Percentiles rank a stretch among this genome's conserved stretches.
phyloP scores from a whole-genome alignment of 2,797 vertebrate species.

The Labroides dimidiatus region DNA sequence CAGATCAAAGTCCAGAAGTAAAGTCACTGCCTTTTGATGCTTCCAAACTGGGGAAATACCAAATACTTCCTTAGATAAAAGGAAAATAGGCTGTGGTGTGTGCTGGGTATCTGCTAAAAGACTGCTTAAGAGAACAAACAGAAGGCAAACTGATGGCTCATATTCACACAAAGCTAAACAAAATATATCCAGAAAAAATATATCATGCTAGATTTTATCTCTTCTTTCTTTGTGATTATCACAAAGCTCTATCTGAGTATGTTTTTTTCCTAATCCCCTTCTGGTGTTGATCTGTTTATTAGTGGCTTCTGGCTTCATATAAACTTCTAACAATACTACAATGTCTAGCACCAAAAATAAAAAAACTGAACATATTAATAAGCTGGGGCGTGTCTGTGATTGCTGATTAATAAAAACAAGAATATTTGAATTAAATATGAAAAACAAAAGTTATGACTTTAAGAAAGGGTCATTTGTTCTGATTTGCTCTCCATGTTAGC shows the following conservation, averaged over 20 bases:
- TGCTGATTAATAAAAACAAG: neutral
- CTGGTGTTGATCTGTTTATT: neutral
- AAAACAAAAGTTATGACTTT: neutral
- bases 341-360: neutral
- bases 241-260: neutral
- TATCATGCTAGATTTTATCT: neutral
- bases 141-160: neutral
- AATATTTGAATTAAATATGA: neutral
- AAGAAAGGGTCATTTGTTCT: neutral
- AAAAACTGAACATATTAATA: neutral
- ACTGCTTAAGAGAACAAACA: no score
- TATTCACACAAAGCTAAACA: neutral
- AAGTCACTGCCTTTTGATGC: constrained; percentile 11
- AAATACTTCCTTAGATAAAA: no score
- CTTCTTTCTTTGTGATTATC: neutral
- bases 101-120: no score
- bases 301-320: neutral
- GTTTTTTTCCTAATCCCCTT: neutral
- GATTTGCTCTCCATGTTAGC: neutral
- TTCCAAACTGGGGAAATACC: neutral
- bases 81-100: no score
- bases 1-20: constrained; percentile 25
- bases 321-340: neutral
- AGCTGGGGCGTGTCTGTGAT: neutral
- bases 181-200: neutral